A percentile compares a stretch with the other conserved stretches of the same genome.
These are phyloP conservation scores for Burhinus bistriatus DNA, from an alignment of 2,113 vertebrate genomes.

Conservation along the genomic window DNA sequence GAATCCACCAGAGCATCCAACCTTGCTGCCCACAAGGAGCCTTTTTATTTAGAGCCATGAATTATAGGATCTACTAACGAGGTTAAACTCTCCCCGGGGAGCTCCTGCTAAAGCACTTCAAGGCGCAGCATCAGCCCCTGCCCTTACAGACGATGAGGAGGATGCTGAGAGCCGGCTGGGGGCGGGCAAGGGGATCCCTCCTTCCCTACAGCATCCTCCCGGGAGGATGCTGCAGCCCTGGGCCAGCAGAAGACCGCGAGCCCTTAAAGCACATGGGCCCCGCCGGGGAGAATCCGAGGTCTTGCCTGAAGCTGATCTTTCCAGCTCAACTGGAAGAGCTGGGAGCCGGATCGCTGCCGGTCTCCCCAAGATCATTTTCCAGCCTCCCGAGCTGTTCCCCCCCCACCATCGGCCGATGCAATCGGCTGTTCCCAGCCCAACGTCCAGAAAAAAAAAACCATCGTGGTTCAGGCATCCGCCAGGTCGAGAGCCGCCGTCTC, in stretches of 20 bases:
- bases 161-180: background rate
- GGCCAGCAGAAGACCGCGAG: accelerated
- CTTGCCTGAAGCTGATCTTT: background rate
- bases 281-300: background rate
- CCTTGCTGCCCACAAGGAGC: background rate
- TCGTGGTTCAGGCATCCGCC: accelerated
- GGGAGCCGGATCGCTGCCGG: background rate
- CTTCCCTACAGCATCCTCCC: background rate
- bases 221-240: background rate
- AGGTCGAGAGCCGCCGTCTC: background rate
- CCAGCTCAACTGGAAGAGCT: background rate
- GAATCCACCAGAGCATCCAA: background rate
- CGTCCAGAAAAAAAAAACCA: background rate
- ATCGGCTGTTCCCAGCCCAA: background rate
- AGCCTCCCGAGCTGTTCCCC: background rate
- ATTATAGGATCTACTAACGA: background rate
- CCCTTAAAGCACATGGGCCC: background rate
- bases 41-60: background rate
- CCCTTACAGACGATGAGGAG: accelerated
- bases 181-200: background rate
- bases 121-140: background rate
- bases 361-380: background rate
- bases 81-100: background rate
- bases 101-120: background rate
- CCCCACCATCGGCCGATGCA: background rate